A percentile compares a stretch with the other conserved stretches of the same genome.
Evolutionary conservation across 2,888 invertebrate species (phyloP).

Genomic region (Steinernema carpocapsae): DNA sequence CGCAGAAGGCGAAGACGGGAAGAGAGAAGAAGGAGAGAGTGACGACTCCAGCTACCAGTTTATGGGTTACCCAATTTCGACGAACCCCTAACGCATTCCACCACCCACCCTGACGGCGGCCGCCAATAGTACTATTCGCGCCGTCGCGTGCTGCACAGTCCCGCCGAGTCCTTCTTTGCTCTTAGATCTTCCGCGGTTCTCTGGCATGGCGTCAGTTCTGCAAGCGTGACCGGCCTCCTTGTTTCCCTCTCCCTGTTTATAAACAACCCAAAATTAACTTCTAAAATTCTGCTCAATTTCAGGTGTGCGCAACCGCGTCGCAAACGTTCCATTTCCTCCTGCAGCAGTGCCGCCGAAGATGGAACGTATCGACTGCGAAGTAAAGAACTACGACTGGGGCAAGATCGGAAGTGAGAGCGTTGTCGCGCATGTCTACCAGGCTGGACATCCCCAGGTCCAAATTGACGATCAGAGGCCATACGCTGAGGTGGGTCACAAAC

Average conservation of each 20-base stretch:
- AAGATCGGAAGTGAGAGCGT: constrained; percentile 64
- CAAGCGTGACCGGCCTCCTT: constrained; percentile 7
- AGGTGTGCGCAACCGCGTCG: constrained; percentile 28
- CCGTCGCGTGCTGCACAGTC: neutral
- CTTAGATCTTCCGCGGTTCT: too few species aligned
- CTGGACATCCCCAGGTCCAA: constrained; percentile 58
- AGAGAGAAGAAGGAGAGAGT: too few species aligned
- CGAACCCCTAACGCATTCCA: constrained; percentile 17
- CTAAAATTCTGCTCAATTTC: neutral
- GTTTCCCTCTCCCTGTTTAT: neutral
- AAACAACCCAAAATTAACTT: neutral
- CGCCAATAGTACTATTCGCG: neutral
- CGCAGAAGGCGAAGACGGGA: too few species aligned
- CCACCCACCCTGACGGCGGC: neutral
- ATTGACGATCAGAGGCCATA: constrained; percentile 58
- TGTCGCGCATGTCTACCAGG: constrained; percentile 61
- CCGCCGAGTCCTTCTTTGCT: too few species aligned
- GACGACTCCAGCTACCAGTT: neutral
- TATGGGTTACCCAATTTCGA: constrained; percentile 29
- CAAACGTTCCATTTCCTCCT: constrained; percentile 4
- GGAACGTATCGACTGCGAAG: constrained; percentile 60
- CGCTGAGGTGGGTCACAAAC: constrained; percentile 55
- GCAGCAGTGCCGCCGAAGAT: constrained; percentile 37
- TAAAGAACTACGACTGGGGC: constrained; percentile 66
- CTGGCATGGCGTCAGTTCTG: too few species aligned